Percentiles rank a stretch among this genome's conserved stretches.
These are phyloP conservation scores for Nebria salina DNA, from an alignment of 2,888 invertebrate genomes.

Conservation along the genomic window DNA sequence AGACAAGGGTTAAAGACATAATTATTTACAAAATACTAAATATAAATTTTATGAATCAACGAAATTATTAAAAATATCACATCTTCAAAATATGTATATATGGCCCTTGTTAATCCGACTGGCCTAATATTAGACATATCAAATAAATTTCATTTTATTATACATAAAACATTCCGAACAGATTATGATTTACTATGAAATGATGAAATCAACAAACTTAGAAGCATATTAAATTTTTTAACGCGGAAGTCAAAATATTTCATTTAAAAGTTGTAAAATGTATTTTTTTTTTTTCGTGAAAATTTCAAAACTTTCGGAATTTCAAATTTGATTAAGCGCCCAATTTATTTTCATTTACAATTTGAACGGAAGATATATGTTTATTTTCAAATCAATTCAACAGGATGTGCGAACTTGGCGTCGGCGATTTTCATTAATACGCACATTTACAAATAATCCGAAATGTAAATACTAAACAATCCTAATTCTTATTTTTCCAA, in stretches of 20 bases:
- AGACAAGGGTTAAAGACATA: background rate
- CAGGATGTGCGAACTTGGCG: background rate
- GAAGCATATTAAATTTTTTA: background rate
- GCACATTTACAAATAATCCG: background rate
- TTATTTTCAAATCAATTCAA: background rate
- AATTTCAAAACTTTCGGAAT: background rate
- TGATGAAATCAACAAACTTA: background rate
- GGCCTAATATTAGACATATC: background rate
- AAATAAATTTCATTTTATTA: background rate
- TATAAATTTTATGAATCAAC: background rate
- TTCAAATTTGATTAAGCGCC: background rate
- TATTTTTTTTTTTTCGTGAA: background rate
- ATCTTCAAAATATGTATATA: background rate
- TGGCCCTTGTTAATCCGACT: background rate
- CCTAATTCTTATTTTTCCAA: background rate
- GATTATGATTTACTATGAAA: background rate
- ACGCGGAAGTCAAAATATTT: background rate
- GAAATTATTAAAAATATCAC: background rate
- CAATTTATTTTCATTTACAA: constrained; percentile 1
- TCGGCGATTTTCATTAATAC: background rate
- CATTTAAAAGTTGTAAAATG: background rate
- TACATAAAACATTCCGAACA: background rate
- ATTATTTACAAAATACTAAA: background rate
- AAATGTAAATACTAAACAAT: background rate
- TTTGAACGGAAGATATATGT: constrained; percentile 1